Conservation (phyloP, 1,140 invertebrate genomes). For the Scaptomyza montana region DNA sequence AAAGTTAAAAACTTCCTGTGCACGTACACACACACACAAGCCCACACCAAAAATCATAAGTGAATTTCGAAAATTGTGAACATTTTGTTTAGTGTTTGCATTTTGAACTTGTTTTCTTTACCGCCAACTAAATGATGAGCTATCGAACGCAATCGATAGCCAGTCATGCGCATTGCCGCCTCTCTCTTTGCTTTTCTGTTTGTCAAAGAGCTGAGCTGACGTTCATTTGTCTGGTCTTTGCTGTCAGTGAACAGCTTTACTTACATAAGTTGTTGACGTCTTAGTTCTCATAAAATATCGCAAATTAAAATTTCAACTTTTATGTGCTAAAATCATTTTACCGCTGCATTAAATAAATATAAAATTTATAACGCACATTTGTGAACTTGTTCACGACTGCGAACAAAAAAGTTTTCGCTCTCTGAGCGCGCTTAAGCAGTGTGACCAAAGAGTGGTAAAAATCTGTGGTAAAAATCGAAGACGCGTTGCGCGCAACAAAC, state of each 20-base stretch:
- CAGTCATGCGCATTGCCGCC: conserved; percentile 20
- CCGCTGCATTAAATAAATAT: neutral
- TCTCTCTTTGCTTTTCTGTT: neutral
- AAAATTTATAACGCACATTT: neutral
- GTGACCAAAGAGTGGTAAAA: conserved; percentile 17
- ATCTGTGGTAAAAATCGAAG: conserved; percentile 16
- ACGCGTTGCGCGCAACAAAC: conserved; percentile 6
- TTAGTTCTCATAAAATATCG: too few relatives aligned
- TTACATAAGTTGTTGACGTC: too few relatives aligned
- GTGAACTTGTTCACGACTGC: conserved; percentile 18
- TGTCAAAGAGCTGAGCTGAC: neutral
- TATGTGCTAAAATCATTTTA: neutral
- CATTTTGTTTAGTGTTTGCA: neutral
- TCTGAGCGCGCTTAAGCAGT: conserved; percentile 7
- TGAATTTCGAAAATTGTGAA: neutral
- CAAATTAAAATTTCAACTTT: neutral
- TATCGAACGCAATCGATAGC: conserved; percentile 36
- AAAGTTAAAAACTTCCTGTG: neutral
- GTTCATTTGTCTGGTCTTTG: neutral
- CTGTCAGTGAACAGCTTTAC: neutral
- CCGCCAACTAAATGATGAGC: neutral
- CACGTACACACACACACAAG: conserved; percentile 7
- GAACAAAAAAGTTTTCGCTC: neutral
- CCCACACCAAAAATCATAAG: neutral
- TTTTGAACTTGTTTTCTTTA: neutral